Conservation (phyloP, 2,888 invertebrate genomes). For the Eueremaeus valkanovi region DNA sequence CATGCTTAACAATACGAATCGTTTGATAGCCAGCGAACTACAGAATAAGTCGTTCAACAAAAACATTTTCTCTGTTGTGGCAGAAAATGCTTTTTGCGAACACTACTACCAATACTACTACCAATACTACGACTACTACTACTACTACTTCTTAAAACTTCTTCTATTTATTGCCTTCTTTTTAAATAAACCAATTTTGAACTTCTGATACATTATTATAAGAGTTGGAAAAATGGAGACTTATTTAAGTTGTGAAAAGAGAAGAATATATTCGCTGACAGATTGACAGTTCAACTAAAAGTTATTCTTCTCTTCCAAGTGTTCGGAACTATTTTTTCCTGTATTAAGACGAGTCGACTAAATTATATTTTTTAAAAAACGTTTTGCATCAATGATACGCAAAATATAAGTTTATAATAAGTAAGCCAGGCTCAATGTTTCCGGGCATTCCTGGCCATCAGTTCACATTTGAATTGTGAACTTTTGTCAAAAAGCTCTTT, state of each 20-base stretch:
- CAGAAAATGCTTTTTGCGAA: neutral
- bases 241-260: neutral
- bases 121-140: too few species aligned
- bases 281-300: constrained; percentile 14
- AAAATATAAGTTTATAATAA: constrained; percentile 11
- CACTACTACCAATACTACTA: too few species aligned
- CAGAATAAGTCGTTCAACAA: constrained; percentile 15
- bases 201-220: neutral
- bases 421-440: neutral
- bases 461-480: constrained; percentile 13
- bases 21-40: constrained; percentile 22
- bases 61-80: neutral
- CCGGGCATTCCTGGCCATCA: neutral
- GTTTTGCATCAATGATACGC: constrained; percentile 14
- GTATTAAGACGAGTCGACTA: neutral
- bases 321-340: neutral
- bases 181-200: constrained; percentile 27
- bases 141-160: neutral
- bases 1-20: constrained; percentile 23
- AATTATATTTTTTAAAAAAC: neutral
- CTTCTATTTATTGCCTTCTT: neutral
- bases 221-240: neutral
- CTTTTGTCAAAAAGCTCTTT: constrained; percentile 5
- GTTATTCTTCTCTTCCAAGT: neutral
- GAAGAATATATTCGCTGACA: constrained; percentile 26